phyloP scores from a whole-genome alignment of 1,140 invertebrate species.

The Triops longicaudatus region DNA sequence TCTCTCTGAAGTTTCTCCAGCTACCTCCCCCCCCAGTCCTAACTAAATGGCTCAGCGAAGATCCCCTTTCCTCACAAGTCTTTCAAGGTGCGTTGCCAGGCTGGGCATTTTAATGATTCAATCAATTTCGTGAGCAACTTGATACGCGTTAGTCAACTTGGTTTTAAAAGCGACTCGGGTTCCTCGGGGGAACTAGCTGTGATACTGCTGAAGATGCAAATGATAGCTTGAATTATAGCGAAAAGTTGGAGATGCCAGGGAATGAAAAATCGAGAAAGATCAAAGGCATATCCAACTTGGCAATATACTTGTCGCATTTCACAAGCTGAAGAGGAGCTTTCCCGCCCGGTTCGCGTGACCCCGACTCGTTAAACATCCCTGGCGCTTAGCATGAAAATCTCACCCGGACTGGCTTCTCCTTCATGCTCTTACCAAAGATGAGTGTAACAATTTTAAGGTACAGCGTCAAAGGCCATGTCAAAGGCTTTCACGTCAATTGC shows the following conservation, averaged over 20 bases:
- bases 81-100: neutral
- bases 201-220: slow-evolving; percentile 6
- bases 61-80: neutral
- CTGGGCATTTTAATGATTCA: slow-evolving; percentile 15
- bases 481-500: slow-evolving; percentile 14
- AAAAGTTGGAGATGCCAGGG: neutral
- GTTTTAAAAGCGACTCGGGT: neutral
- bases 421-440: neutral
- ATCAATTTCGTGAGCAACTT: slow-evolving; percentile 10
- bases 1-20: neutral
- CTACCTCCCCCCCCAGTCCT: neutral
- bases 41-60: slow-evolving; percentile 1
- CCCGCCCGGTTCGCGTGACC: neutral
- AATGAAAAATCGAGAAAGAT: neutral
- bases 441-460: neutral
- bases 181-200: neutral
- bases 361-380: neutral
- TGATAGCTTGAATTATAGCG: neutral
- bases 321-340: neutral
- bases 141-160: slow-evolving; percentile 10
- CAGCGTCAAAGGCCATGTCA: neutral
- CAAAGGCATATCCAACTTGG: slow-evolving; percentile 4
- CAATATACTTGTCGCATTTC: neutral
- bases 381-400: neutral
- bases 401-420: neutral